phyloP scores from a whole-genome alignment of 2,888 invertebrate genomes.

The Monoplex corrugatus region DNA sequence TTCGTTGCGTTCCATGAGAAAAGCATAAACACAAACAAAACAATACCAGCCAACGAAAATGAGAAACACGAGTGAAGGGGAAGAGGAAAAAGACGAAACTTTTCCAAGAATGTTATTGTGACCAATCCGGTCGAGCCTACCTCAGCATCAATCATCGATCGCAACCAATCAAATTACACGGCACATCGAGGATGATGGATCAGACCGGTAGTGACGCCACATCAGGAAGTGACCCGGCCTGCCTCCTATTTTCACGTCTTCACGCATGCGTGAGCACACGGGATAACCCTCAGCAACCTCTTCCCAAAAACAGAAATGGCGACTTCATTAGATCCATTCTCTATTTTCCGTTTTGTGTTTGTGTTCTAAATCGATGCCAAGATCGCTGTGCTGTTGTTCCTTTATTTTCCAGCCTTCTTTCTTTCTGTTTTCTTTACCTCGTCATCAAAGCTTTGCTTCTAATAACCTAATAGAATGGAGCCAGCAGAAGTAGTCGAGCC shows the following conservation, averaged over 20 bases:
- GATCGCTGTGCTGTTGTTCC: background rate
- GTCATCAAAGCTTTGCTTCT: too few relatives aligned
- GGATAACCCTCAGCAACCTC: constrained; percentile 6
- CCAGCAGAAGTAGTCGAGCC: too few relatives aligned
- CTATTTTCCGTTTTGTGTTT: constrained; percentile 37
- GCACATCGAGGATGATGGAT: constrained; percentile 49
- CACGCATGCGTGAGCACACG: constrained; percentile 30
- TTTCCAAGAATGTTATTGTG: background rate
- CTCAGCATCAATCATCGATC: constrained; percentile 39
- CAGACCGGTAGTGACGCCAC: constrained; percentile 44
- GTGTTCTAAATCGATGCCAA: background rate
- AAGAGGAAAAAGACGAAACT: background rate
- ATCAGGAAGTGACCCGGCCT: constrained; percentile 46
- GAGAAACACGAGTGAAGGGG: background rate
- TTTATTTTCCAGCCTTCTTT: background rate
- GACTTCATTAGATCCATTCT: constrained; percentile 40
- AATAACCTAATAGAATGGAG: too few relatives aligned
- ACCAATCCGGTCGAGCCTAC: constrained; percentile 40
- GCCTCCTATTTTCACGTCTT: constrained; percentile 44
- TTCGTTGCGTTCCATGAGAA: too few relatives aligned
- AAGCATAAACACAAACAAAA: too few relatives aligned
- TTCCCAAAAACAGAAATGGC: constrained; percentile 28
- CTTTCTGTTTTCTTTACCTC: too few relatives aligned
- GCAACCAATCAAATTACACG: constrained; percentile 49
- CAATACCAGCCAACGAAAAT: background rate